These are phyloP conservation scores for Drosophila neoperkinsi DNA, from an alignment of 2,888 invertebrate genomes.

Conservation along the genomic window DNA sequence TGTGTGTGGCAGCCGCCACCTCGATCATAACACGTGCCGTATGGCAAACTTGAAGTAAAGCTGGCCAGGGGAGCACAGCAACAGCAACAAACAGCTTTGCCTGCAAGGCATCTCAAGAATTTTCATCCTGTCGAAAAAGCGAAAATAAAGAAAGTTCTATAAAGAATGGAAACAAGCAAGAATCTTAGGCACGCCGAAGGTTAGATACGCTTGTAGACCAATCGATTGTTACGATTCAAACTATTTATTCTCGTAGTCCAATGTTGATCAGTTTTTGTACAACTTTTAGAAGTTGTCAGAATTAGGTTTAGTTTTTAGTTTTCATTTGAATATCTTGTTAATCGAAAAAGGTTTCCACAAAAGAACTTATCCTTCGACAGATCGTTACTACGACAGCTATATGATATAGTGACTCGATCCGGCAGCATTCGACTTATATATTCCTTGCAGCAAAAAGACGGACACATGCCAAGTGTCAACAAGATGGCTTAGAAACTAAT, in stretches of 20 bases:
- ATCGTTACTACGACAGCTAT: background rate
- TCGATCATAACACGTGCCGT: conserved; percentile 54
- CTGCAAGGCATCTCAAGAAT: conserved; percentile 60
- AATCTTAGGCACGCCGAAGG: background rate
- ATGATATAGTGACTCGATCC: background rate
- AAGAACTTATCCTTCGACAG: background rate
- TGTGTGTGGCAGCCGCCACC: background rate
- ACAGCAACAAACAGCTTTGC: conserved; percentile 19
- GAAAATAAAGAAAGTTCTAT: background rate
- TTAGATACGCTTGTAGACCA: background rate
- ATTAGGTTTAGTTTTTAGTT: too few species aligned
- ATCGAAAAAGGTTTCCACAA: background rate
- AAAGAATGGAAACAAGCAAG: background rate
- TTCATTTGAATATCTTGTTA: background rate
- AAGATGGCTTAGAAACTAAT: background rate
- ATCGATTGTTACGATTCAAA: background rate
- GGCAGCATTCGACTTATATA: background rate
- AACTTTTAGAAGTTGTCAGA: background rate
- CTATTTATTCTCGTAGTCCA: background rate
- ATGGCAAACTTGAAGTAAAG: conserved; percentile 41
- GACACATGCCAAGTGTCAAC: too few species aligned
- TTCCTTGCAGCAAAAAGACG: background rate
- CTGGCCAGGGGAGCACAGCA: conserved; percentile 14
- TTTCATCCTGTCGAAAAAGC: conserved; percentile 46
- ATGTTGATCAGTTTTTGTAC: background rate